A percentile compares a stretch with the other conserved stretches of the same genome.
phyloP scores from a whole-genome alignment of 2,888 invertebrate genomes.

The Nezara viridula region DNA sequence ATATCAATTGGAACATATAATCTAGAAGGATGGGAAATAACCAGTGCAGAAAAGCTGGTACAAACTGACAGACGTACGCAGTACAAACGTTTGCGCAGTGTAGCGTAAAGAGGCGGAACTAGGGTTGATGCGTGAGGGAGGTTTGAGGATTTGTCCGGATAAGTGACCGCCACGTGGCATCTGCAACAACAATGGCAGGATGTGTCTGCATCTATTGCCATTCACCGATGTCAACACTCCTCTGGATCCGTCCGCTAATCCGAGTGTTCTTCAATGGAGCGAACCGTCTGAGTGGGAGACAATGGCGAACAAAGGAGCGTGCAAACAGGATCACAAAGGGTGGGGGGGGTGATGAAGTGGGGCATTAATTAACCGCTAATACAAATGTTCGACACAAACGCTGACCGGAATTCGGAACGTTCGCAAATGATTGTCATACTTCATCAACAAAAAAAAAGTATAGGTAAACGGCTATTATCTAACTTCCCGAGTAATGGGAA shows the following conservation, averaged over 20 bases:
- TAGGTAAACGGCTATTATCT: too few species aligned
- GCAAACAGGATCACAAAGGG: constrained; percentile 12
- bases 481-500: too few species aligned
- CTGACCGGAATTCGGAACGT: not conserved
- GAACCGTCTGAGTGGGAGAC: not conserved
- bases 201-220: constrained; percentile 10
- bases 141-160: not conserved
- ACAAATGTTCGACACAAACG: not conserved
- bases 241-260: not conserved
- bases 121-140: not conserved
- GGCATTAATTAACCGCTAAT: not conserved
- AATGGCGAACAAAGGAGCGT: not conserved
- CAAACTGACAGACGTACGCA: constrained; percentile 2
- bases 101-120: constrained; percentile 20
- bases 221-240: constrained; percentile 27
- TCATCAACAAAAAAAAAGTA: too few species aligned
- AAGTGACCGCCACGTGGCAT: constrained; percentile 34
- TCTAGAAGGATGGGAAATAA: not conserved
- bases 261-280: constrained; percentile 20
- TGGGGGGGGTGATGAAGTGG: not conserved
- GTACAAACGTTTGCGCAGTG: constrained; percentile 5
- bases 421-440: not conserved
- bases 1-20: not conserved
- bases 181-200: constrained; percentile 11
- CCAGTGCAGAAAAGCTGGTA: not conserved